Percentiles rank a stretch among this genome's conserved stretches.
These are phyloP conservation scores for Scortum barcoo DNA, from an alignment of 2,113 vertebrate genomes.

Conservation along the genomic window DNA sequence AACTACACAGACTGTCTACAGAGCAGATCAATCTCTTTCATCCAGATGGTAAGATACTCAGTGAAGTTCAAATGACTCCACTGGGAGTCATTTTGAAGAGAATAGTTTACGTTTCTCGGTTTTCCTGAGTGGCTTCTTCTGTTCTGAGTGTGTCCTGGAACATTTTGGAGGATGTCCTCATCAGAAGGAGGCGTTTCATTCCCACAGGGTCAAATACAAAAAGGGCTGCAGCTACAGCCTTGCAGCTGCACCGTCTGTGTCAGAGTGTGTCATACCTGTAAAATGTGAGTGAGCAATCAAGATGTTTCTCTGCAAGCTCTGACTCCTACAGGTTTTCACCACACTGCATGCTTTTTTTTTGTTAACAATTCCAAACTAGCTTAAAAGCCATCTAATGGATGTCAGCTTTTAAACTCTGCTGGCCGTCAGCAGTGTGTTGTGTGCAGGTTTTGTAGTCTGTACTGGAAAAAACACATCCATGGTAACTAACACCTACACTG, in stretches of 20 bases:
- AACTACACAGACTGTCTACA: not conserved
- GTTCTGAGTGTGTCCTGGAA: not conserved
- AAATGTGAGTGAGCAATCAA: constrained; percentile 10
- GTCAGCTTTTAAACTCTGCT: constrained; percentile 32
- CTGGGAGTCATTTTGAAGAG: not conserved
- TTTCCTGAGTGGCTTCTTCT: not conserved
- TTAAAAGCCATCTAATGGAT: constrained; percentile 23
- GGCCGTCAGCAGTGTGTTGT: constrained; percentile 6
- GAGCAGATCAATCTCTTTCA: not conserved
- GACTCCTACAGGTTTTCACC: constrained; percentile 4
- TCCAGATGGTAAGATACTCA: not conserved
- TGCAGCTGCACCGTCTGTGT: not conserved
- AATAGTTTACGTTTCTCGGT: not conserved
- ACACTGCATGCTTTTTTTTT: constrained; percentile 7
- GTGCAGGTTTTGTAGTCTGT: not conserved
- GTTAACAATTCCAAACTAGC: not conserved
- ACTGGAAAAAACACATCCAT: too few relatives aligned
- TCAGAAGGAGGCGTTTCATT: not conserved
- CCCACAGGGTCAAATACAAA: not conserved
- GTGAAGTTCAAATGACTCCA: not conserved
- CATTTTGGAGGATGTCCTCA: not conserved
- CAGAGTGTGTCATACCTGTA: not conserved
- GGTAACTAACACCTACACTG: not conserved
- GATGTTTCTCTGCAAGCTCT: not conserved
- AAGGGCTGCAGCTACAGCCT: not conserved